Evolutionary conservation across 1,140 invertebrate genomes (phyloP), one percentile per base, ranked within the genome.

Genomic region (Anoplolepis gracilipes): DNA sequence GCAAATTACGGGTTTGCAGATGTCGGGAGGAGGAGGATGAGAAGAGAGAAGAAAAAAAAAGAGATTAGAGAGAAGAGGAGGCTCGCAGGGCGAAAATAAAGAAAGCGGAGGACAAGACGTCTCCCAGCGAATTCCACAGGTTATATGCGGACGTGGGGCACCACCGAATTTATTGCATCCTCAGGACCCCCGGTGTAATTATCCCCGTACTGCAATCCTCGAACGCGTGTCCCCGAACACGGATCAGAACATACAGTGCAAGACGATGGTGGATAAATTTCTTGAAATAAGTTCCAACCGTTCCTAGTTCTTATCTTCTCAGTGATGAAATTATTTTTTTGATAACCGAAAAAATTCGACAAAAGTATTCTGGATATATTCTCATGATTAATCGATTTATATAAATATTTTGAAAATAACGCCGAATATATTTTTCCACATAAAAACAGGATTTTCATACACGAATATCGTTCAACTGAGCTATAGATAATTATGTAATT

Each of bases 1-100:
- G 72, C 78, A 89, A 89, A 89, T 89, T 89, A 89, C 73, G 87
- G 88, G 88, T 88, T 86, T 84, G 85, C 85, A 59, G 53, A 70
- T 49, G 70, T 39, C 42, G 79, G 36, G 49, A 62, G 49, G 36
- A 46, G 28, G 19, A 77, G 25, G 5, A 64, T 5, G 42, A 49
- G 13, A 16, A 36, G 42, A 46, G 22, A 25, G 13, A 19, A 13
- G 3, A 33, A 11, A 25, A 8, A 11, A 10, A 19, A 19, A 53
- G n/a, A 30, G 2, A 19, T 49, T 19, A 65, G 6, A 33, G 3
- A 77, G 5, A 36, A 36, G 13, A 76, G 1, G 25, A 49, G 30
- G 46, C 62, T 57, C 55, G 75, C 30, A 33, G 19, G 61, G 22
- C 49, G 57, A 88, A 89, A 88, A 89, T 88, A 86, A 89, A 88